Percentiles rank a stretch among this genome's conserved stretches.
These are phyloP conservation scores for Phoeniculus purpureus DNA, from an alignment of 2,797 vertebrate species.

Conservation along the genomic window DNA sequence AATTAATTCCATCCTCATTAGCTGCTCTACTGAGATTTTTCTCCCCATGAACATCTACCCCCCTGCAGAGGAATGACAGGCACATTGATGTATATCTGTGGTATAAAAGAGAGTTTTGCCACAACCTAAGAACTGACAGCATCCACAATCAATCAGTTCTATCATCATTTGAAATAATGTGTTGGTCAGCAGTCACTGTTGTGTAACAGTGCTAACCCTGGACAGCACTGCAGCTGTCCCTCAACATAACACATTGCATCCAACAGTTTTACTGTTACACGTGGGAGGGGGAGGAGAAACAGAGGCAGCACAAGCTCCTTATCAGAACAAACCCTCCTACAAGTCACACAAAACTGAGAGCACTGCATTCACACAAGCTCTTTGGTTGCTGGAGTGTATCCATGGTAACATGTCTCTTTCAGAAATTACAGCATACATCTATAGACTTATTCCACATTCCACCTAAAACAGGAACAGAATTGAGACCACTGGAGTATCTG, in stretches of 20 bases:
- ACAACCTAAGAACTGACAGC: fast-evolving
- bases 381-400: conserved; percentile 71
- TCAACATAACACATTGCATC: background rate
- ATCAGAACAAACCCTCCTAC: conserved; percentile 63
- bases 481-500: background rate
- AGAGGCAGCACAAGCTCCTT: conserved; percentile 47
- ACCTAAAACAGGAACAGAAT: conserved; percentile 31
- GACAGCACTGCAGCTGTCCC: background rate
- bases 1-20: background rate
- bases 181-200: background rate
- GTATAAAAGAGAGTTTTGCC: background rate
- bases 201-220: background rate
- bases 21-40: background rate
- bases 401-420: conserved; percentile 79
- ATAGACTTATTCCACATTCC: conserved; percentile 45
- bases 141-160: background rate
- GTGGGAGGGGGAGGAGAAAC: background rate
- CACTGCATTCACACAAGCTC: conserved; percentile 41
- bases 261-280: background rate
- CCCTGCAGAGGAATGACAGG: background rate
- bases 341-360: conserved; percentile 46
- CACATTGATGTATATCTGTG: background rate
- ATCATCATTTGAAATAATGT: background rate
- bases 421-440: conserved; percentile 59
- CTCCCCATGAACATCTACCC: background rate